These are phyloP conservation scores for Copsychus sechellarum DNA, from an alignment of 2,113 vertebrate species.

Conservation along the genomic window DNA sequence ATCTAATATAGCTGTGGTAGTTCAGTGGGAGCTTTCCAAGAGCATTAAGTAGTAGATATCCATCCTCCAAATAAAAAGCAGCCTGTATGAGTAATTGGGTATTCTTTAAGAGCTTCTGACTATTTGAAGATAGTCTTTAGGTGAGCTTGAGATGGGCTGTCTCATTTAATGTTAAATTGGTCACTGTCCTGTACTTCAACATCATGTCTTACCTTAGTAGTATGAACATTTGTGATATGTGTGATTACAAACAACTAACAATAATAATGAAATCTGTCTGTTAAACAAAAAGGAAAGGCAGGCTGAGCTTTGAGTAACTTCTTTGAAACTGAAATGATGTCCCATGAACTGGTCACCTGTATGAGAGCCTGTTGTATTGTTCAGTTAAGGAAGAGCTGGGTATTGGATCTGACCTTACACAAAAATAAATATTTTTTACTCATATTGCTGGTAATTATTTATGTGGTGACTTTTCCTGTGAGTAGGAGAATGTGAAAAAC, in stretches of 20 bases:
- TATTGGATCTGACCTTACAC: background rate
- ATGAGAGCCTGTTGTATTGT: accelerated
- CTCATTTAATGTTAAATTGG: background rate
- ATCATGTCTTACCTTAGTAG: background rate
- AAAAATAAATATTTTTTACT: background rate
- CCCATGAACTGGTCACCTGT: background rate
- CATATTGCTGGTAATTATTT: background rate
- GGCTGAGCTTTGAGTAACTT: background rate
- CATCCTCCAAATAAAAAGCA: background rate
- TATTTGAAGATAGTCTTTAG: background rate
- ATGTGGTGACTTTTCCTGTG: background rate
- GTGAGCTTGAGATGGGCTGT: background rate
- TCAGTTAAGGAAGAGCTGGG: background rate
- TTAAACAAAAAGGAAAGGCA: background rate
- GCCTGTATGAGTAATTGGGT: accelerated
- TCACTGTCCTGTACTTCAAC: background rate
- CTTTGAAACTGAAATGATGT: background rate
- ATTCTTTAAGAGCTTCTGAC: background rate
- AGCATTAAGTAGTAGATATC: background rate
- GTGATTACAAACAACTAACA: background rate
- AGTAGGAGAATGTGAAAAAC: background rate
- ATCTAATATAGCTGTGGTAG: background rate
- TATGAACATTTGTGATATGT: background rate
- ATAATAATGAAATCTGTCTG: background rate
- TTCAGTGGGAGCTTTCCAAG: background rate